Percentiles rank a stretch among this genome's conserved stretches.
These are phyloP conservation scores for Semicossyphus pulcher DNA, from an alignment of 2,113 vertebrate species.

Conservation along the genomic window DNA sequence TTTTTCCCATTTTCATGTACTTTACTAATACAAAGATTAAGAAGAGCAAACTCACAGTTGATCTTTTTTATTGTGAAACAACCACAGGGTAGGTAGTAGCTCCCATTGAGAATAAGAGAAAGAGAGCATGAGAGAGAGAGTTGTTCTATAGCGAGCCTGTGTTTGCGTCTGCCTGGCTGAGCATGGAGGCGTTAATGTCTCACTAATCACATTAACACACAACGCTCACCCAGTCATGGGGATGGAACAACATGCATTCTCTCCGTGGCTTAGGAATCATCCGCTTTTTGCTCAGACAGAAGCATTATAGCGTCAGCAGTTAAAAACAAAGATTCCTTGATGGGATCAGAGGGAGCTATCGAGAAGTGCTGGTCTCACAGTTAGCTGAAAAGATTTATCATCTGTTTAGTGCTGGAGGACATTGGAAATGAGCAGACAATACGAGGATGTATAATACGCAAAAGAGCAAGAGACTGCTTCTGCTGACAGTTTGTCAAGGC, in stretches of 20 bases:
- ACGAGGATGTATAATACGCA: conserved; percentile 37
- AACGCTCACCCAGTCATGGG: conserved; percentile 73
- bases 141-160: conserved; percentile 60
- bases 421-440: conserved; percentile 70
- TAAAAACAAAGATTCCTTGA: conserved; percentile 78
- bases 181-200: conserved; percentile 77
- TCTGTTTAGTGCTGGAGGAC: conserved; percentile 70
- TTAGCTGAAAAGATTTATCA: conserved; percentile 68
- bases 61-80: conserved; percentile 9
- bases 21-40: neutral
- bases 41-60: conserved; percentile 10
- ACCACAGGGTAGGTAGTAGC: conserved; percentile 23
- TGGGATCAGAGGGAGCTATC: conserved; percentile 73
- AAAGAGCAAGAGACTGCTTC: conserved; percentile 50
- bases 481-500: conserved; percentile 67
- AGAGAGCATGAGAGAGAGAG: conserved; percentile 40
- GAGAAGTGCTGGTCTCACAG: conserved; percentile 67
- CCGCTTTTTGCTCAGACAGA: conserved; percentile 67
- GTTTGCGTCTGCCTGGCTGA: conserved; percentile 69
- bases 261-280: conserved; percentile 67
- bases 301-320: conserved; percentile 76
- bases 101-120: conserved; percentile 35
- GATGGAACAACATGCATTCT: conserved; percentile 75
- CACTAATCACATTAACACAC: conserved; percentile 81
- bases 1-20: conserved; percentile 10